Evolutionary conservation across 2,797 vertebrate species (phyloP), one percentile per base, ranked within the genome.

Genomic region (Alectoris magna): DNA sequence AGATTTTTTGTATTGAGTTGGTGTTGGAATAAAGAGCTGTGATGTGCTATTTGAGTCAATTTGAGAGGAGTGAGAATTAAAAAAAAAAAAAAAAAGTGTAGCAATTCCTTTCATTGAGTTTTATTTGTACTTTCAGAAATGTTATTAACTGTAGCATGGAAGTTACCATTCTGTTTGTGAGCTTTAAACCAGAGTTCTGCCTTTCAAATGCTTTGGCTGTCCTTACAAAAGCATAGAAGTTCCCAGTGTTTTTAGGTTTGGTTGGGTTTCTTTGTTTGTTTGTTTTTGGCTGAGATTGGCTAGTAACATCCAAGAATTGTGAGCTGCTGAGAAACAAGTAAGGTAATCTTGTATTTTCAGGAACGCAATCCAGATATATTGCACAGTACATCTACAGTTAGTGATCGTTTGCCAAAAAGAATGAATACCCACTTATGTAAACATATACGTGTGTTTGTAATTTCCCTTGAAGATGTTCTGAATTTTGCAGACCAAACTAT

Each of bases 401-500:
- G 87, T 86, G 92, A 92, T 93, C 84, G 26, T 79, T 91, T 94
- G 92, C 89, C 95, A 94, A 84, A 87, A 92, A 85, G 78, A 90
- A 80, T 88, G 64, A 92, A 67, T 95, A 91, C 78, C 73, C 66
- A 89, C 87, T 86, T 94, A 84, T 84, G 58, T 86, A 44, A 53
- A 86, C 55, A 34, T 72, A 56, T 68, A 64, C 70, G 58, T 96
- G 58, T 96, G 59, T 92, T 78, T 48, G 46, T 93, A 87, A 94
- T 96, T 95, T 96, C 74, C 85, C 58, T 63, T 67, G 87, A 96
- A 92, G 89, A 95, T 91, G 77, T 91, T 96, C 92, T 92, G 92
- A 94, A 88, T 93, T 96, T 91, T 68, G 48, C 60, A 90, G 87
- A 82, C 78, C 55, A n/a, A 86, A 73, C 51, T 88, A 59, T 63